A percentile compares a stretch with the other conserved stretches of the same genome.
Evolutionary conservation across 2,113 vertebrate genomes (phyloP).

Genomic region (Cariama cristata): DNA sequence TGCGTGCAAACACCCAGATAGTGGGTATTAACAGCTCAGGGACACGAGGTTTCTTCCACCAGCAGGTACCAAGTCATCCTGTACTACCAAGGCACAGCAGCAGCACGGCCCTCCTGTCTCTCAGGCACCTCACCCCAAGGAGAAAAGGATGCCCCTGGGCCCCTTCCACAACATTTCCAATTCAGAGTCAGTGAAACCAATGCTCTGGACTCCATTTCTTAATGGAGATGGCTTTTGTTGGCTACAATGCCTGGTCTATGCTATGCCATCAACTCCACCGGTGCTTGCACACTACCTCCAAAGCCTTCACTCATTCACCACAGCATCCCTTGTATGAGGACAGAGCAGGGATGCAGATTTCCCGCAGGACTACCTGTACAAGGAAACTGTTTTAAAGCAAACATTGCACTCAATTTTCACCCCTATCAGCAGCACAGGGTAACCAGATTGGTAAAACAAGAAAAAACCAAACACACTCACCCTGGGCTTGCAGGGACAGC

Average conservation of each 20-base stretch:
- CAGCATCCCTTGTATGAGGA: accelerated
- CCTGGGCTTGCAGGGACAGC: background rate
- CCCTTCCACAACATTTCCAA: background rate
- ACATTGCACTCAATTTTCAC: background rate
- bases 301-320: accelerated
- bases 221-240: accelerated
- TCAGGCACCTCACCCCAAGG: background rate
- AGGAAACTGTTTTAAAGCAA: background rate
- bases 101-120: background rate
- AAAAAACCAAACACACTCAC: background rate
- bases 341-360: background rate
- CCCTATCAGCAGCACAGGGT: background rate
- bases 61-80: background rate
- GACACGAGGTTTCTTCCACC: background rate
- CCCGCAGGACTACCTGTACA: background rate
- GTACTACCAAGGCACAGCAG: background rate
- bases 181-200: background rate
- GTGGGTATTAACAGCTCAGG: background rate
- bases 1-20: background rate
- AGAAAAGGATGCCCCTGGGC: background rate
- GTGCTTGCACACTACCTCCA: accelerated
- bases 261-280: accelerated
- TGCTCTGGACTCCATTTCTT: background rate
- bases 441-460: background rate
- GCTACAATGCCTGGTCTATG: background rate